A percentile compares a stretch with the other conserved stretches of the same genome.
These are phyloP conservation scores for Seladonia tumulorum DNA, from an alignment of 2,888 invertebrate genomes.

Conservation along the genomic window DNA sequence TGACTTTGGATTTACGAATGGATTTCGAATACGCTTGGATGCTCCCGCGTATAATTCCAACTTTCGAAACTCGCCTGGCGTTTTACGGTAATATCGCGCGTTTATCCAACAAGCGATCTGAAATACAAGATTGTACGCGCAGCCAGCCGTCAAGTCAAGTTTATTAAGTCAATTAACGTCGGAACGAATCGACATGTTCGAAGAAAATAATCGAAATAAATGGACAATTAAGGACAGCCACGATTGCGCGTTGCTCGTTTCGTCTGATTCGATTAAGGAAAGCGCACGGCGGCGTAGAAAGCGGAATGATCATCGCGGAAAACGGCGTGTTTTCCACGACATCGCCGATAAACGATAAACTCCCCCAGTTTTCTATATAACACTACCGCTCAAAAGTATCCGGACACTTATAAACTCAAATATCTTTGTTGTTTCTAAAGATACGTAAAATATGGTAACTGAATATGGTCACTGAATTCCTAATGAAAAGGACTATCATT, in stretches of 20 bases:
- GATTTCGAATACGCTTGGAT: not conserved
- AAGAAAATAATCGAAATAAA: slow-evolving; percentile 19
- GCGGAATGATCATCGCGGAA: slow-evolving; percentile 17
- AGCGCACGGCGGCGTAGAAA: slow-evolving; percentile 15
- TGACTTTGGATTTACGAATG: not conserved
- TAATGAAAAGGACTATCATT: no score
- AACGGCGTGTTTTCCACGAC: slow-evolving; percentile 4
- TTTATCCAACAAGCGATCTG: not conserved
- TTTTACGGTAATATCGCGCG: not conserved
- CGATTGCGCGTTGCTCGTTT: not conserved
- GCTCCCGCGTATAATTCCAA: not conserved
- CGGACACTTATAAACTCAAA: no score
- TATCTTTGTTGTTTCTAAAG: no score
- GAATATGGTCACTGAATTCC: no score
- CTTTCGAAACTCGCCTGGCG: not conserved
- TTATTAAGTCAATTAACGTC: not conserved
- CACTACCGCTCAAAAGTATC: no score
- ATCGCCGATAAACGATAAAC: slow-evolving; percentile 16
- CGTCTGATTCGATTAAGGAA: slow-evolving; percentile 7
- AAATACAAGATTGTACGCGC: not conserved
- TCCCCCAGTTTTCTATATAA: not conserved
- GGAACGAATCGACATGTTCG: not conserved
- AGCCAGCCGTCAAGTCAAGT: not conserved
- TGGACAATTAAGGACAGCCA: slow-evolving; percentile 8
- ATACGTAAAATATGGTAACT: no score